Evolutionary conservation across 2,113 vertebrate species (phyloP), one percentile per base, ranked within the genome.

Genomic region (Salvelinus namaycush): DNA sequence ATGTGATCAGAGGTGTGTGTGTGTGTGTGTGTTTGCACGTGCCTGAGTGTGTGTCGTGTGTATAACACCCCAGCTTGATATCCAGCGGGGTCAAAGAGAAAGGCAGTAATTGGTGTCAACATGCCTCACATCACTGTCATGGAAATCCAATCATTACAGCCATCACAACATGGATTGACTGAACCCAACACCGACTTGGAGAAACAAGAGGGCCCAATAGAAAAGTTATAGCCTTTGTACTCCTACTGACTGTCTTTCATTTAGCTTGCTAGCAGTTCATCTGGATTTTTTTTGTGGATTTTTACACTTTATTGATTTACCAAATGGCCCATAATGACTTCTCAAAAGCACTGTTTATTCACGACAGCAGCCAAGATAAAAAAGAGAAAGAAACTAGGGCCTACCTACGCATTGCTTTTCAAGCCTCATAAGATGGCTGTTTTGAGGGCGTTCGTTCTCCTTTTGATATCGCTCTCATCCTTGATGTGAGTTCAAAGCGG

Each of bases 281-380:
- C 57, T 44, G 34, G 80, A 83, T 90, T 84, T 87, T 26, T 26
- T 26, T 1, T 26, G 26, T 84, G 12, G 49, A 51, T 49, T 51
- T 76, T 84, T 82, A 67, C 59, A 82, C 68, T 70, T 78, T 79
- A 92, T 87, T 87, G 89, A 93, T 89, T 88, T 79, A 76, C 48
- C 82, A 86, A 93, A 88, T 82, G 82, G 86, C 83, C 87, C 75
- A 75, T 86, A 77, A 88, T 88, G 68, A 83, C 79, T 74, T 79
- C 29, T 83, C 34, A 77, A 79, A 80, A 9, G 18, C 39, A 44
- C 34, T 70, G 70, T 77, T 90, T 27, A 48, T 76, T 78, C 57
- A 62, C 49, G 48, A 62, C 44, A 22, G 51, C 22, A 69, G 65
- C 39, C 7, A 7, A 44, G 39, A 44, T 34, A 71, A 29, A 26